Percentiles rank a stretch among this genome's conserved stretches.
Conservation (phyloP, 2,797 vertebrate genomes). For the Alosa sapidissima region DNA sequence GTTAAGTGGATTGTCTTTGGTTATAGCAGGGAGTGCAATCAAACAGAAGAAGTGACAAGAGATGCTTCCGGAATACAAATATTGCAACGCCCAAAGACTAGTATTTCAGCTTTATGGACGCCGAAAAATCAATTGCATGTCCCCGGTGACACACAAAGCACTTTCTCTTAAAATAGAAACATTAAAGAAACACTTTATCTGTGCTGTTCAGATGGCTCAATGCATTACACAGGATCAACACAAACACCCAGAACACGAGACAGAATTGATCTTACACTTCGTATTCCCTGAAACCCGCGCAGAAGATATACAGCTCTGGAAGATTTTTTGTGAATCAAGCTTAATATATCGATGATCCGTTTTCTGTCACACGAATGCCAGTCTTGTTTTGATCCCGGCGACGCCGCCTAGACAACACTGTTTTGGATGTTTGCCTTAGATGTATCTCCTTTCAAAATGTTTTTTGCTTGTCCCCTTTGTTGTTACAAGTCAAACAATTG, state of each 20-base stretch:
- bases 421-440: background rate
- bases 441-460: background rate
- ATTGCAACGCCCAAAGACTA: constrained; percentile 13
- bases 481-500: background rate
- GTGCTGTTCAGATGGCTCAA: background rate
- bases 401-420: background rate
- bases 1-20: constrained; percentile 15
- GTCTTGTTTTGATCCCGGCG: background rate
- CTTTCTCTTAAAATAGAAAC: constrained; percentile 1
- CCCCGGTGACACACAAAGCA: background rate
- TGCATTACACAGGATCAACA: background rate
- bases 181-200: background rate
- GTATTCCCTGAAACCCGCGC: background rate
- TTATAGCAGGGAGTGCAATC: background rate
- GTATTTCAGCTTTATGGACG: background rate
- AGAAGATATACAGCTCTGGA: background rate
- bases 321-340: background rate
- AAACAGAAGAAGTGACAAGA: constrained; percentile 12
- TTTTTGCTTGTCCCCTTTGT: background rate
- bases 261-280: background rate
- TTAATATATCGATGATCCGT: background rate
- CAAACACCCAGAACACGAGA: background rate
- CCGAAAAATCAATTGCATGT: constrained; percentile 10
- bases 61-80: constrained; percentile 3
- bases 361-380: constrained; percentile 13